These are phyloP conservation scores for Agrochola lychnidis DNA, from an alignment of 2,888 invertebrate genomes.

Conservation along the genomic window DNA sequence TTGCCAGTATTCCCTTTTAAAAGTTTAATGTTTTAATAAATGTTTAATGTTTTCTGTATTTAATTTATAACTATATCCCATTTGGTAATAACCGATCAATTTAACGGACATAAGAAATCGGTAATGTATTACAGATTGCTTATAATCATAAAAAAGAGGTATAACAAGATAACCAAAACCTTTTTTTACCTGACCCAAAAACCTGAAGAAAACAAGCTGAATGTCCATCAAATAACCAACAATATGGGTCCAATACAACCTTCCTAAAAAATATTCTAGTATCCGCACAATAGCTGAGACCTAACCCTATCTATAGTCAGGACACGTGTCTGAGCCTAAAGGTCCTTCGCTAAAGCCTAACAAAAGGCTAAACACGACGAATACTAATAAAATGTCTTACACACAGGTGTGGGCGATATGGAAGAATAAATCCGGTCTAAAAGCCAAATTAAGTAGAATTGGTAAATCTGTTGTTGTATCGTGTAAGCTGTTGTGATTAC, in stretches of 20 bases:
- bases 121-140: neutral
- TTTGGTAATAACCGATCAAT: neutral
- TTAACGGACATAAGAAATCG: too few relatives aligned
- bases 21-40: neutral
- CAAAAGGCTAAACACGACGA: slow-evolving; percentile 35
- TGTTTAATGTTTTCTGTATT: too few relatives aligned
- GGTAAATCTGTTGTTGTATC: neutral
- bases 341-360: slow-evolving; percentile 44
- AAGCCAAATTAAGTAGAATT: neutral
- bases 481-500: neutral
- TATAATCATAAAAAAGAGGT: neutral
- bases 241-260: slow-evolving; percentile 20
- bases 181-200: slow-evolving; percentile 28
- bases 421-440: neutral
- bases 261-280: slow-evolving; percentile 21
- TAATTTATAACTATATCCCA: neutral
- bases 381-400: slow-evolving; percentile 47
- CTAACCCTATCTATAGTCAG: slow-evolving; percentile 41
- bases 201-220: slow-evolving; percentile 18
- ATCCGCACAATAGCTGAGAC: slow-evolving; percentile 19
- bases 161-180: slow-evolving; percentile 9
- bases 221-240: slow-evolving; percentile 39
- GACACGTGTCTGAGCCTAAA: slow-evolving; percentile 56
- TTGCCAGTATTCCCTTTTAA: neutral
- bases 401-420: slow-evolving; percentile 23